phyloP scores from a whole-genome alignment of 2,797 vertebrate genomes.

The Scolopax rusticola region DNA sequence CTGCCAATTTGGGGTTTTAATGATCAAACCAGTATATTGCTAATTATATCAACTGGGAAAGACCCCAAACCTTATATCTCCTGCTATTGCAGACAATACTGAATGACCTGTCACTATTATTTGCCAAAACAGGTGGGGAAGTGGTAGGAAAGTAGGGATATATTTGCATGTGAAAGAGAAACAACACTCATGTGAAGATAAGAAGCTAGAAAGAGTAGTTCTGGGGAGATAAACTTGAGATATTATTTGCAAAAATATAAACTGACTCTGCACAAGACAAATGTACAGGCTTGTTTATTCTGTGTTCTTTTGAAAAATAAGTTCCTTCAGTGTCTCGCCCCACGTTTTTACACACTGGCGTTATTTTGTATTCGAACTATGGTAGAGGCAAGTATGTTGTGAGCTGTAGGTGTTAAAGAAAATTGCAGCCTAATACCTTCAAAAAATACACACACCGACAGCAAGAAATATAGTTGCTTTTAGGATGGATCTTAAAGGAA shows the following conservation, averaged over 20 bases:
- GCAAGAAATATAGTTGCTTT: not conserved
- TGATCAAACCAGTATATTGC: not conserved
- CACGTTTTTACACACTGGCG: not conserved
- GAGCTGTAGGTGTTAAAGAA: not conserved
- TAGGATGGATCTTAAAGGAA: not conserved
- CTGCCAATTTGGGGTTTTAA: not conserved
- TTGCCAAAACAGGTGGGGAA: not conserved
- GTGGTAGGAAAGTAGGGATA: not conserved
- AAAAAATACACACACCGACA: not conserved
- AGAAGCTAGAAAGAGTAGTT: not conserved
- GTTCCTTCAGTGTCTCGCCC: not conserved
- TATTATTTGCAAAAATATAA: not conserved
- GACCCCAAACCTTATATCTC: fast-evolving
- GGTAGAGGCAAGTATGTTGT: not conserved
- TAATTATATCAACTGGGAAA: not conserved
- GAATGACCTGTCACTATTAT: not conserved
- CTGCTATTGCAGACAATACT: not conserved
- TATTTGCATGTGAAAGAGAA: not conserved
- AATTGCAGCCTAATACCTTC: not conserved
- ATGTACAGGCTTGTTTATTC: not conserved
- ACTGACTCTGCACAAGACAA: not conserved
- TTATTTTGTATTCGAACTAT: not conserved
- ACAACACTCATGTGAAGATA: not conserved
- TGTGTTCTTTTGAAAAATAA: not conserved
- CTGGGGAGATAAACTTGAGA: not conserved